Evolutionary conservation across 2,888 invertebrate species (phyloP).

Genomic region (Trimorus sp.): DNA sequence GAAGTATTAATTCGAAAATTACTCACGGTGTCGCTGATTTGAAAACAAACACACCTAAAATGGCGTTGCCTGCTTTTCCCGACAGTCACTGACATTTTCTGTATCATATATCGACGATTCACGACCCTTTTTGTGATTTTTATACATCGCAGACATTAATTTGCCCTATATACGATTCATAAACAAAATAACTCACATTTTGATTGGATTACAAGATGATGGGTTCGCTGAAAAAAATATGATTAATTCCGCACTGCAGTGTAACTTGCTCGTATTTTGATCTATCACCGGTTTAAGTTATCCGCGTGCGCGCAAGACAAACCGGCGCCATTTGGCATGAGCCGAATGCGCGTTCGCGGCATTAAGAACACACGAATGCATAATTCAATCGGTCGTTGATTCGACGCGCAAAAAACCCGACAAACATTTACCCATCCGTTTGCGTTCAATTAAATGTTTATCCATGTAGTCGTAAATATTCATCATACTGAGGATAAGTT

Average conservation of each 20-base stretch:
- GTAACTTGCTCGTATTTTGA: conserved; percentile 38
- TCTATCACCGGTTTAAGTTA: conserved; percentile 41
- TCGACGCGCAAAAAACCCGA: neutral
- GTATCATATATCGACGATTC: no score
- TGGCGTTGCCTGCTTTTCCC: no score
- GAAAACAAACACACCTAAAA: no score
- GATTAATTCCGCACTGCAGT: conserved; percentile 37
- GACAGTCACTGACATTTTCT: no score
- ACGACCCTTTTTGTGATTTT: no score
- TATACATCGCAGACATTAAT: neutral
- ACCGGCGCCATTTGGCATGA: conserved; percentile 46
- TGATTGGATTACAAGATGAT: conserved; percentile 44
- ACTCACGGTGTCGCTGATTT: no score
- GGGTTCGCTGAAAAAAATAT: conserved; percentile 39
- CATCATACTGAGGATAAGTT: no score
- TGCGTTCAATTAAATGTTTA: no score
- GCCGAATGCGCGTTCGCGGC: conserved; percentile 23
- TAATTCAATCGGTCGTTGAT: conserved; percentile 19
- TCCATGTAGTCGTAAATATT: no score
- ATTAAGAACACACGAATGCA: conserved; percentile 24
- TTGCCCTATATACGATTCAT: no score
- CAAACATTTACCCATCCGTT: no score
- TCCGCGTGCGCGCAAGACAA: conserved; percentile 36
- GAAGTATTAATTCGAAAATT: no score
- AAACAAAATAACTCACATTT: conserved; percentile 34